Conservation (phyloP, 2,113 vertebrate genomes). For the Lichenostomus cassidix region DNA sequence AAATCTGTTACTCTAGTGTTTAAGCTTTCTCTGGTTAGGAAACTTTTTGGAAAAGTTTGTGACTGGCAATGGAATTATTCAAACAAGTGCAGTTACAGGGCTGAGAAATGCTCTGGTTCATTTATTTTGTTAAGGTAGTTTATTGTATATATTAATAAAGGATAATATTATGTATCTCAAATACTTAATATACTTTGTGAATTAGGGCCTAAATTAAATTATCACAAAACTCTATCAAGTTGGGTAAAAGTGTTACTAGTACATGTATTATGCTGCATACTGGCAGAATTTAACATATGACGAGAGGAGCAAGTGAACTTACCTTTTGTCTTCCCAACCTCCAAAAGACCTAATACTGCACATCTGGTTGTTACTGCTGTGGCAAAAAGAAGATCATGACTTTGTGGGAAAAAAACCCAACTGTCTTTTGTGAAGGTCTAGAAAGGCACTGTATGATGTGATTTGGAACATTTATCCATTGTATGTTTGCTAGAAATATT, state of each 20-base stretch:
- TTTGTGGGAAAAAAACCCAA: accelerated
- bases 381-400: not conserved
- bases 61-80: not conserved
- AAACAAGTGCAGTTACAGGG: not conserved
- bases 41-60: not conserved
- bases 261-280: accelerated
- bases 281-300: not conserved
- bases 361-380: not conserved
- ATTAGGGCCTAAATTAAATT: not conserved
- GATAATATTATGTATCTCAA: not conserved
- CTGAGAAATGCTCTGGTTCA: not conserved
- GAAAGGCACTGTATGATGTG: not conserved
- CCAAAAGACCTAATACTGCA: not conserved
- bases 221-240: not conserved
- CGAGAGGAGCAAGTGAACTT: not conserved
- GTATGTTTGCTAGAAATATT: not conserved
- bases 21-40: not conserved
- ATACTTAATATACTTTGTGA: not conserved
- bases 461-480: not conserved
- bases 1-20: not conserved
- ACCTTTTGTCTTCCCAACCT: not conserved
- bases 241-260: not conserved
- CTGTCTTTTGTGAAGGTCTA: not conserved
- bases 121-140: not conserved
- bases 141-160: not conserved